A percentile compares a stretch with the other conserved stretches of the same genome.
These are phyloP conservation scores for Strix aluco DNA, from an alignment of 2,113 vertebrate genomes.

Conservation along the genomic window DNA sequence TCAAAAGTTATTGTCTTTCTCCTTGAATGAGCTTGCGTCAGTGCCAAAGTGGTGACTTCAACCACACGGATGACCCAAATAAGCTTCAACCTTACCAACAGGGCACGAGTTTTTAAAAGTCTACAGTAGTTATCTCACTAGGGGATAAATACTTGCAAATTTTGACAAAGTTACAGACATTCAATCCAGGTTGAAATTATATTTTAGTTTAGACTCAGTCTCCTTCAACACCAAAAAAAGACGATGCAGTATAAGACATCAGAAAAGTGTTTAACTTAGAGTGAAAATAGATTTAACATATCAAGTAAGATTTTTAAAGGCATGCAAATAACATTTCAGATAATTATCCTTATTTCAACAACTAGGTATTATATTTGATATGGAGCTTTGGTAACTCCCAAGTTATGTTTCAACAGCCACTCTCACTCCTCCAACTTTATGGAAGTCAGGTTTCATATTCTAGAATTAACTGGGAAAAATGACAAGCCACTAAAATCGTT, in stretches of 20 bases:
- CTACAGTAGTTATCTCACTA: not conserved
- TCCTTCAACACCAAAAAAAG: not conserved
- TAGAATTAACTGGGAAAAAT: not conserved
- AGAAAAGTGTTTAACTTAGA: not conserved
- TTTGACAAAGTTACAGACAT: not conserved
- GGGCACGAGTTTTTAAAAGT: not conserved
- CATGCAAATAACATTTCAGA: not conserved
- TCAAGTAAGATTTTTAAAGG: not conserved
- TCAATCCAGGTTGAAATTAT: not conserved
- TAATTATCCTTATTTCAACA: not conserved
- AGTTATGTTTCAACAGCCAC: not conserved
- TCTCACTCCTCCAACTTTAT: not conserved
- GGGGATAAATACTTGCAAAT: not conserved
- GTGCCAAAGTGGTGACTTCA: not conserved
- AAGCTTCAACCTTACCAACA: not conserved
- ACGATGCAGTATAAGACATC: not conserved
- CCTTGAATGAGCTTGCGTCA: not conserved
- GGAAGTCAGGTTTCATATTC: not conserved
- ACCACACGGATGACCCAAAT: not conserved
- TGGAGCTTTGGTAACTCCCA: not conserved
- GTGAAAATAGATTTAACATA: not conserved
- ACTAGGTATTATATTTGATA: not conserved
- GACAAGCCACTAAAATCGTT: not conserved
- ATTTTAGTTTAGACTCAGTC: not conserved
- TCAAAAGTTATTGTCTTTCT: not conserved